Conservation (phyloP, 1,140 invertebrate species). For the Linepithema humile region DNA sequence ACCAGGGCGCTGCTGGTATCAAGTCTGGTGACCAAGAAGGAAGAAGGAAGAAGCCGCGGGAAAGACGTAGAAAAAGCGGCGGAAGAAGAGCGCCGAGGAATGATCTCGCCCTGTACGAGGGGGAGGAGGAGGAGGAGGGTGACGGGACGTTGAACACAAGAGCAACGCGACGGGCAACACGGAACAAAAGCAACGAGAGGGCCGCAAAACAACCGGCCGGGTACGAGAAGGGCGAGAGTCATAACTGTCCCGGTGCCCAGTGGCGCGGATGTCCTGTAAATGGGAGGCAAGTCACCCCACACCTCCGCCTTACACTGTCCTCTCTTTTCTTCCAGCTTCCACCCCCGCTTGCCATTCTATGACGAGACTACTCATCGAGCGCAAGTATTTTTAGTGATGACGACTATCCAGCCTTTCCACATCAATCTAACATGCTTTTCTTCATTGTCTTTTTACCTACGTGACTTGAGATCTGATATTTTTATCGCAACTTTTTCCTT, state of each 20-base stretch:
- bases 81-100: constrained; percentile 54
- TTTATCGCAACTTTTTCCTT: not conserved
- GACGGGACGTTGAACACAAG: constrained; percentile 59
- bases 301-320: not conserved
- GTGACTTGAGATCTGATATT: constrained; percentile 1
- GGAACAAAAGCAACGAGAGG: constrained; percentile 71
- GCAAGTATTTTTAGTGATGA: constrained; percentile 23
- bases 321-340: not conserved
- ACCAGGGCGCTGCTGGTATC: constrained; percentile 63
- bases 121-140: not conserved
- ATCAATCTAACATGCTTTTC: constrained; percentile 8
- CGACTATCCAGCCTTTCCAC: not conserved
- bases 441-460: not conserved
- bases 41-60: constrained; percentile 36
- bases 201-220: constrained; percentile 72
- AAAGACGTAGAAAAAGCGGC: constrained; percentile 30
- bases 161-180: constrained; percentile 54
- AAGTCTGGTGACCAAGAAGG: constrained; percentile 26
- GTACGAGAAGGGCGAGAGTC: constrained; percentile 73
- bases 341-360: not conserved
- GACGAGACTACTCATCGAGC: not conserved
- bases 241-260: constrained; percentile 79
- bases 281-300: constrained; percentile 54
- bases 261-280: constrained; percentile 79
- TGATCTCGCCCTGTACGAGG: constrained; percentile 22